These are phyloP conservation scores for Halichoeres trimaculatus DNA, from an alignment of 2,113 vertebrate genomes.

Conservation along the genomic window DNA sequence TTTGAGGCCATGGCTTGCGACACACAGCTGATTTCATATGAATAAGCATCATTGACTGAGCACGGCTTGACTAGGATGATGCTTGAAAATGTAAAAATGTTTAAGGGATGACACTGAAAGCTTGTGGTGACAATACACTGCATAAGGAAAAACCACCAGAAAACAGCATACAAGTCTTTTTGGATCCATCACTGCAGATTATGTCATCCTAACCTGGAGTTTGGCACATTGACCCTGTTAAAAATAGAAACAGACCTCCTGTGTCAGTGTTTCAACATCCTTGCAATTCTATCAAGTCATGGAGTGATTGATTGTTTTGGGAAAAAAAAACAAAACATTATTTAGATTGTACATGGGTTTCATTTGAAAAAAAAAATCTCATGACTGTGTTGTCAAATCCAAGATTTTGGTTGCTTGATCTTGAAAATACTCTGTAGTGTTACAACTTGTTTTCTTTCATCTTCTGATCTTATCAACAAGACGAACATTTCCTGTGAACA, in stretches of 20 bases:
- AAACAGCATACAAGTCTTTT: not conserved
- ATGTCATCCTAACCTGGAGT: slow-evolving; percentile 1
- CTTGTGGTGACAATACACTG: not conserved
- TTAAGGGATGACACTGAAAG: not conserved
- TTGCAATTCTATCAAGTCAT: not conserved
- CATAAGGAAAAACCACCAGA: not conserved
- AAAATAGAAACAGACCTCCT: not conserved
- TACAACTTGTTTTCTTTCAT: not conserved
- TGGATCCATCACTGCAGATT: not conserved
- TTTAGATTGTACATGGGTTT: too few species aligned
- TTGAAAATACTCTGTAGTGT: not conserved
- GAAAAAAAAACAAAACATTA: too few species aligned
- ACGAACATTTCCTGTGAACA: not conserved
- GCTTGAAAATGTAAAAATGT: slow-evolving; percentile 33
- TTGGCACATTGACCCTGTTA: not conserved
- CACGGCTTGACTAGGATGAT: not conserved
- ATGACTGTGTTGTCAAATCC: too few species aligned
- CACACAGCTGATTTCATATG: not conserved
- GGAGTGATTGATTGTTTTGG: not conserved
- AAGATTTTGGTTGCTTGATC: too few species aligned
- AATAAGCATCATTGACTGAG: not conserved
- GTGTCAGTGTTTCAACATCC: not conserved
- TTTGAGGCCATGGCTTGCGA: slow-evolving; percentile 9
- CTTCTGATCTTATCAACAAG: not conserved
- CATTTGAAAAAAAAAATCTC: too few species aligned